These are phyloP conservation scores for Muricea muricata DNA, from an alignment of 92 coral and sea anemone species.

Conservation along the genomic window DNA sequence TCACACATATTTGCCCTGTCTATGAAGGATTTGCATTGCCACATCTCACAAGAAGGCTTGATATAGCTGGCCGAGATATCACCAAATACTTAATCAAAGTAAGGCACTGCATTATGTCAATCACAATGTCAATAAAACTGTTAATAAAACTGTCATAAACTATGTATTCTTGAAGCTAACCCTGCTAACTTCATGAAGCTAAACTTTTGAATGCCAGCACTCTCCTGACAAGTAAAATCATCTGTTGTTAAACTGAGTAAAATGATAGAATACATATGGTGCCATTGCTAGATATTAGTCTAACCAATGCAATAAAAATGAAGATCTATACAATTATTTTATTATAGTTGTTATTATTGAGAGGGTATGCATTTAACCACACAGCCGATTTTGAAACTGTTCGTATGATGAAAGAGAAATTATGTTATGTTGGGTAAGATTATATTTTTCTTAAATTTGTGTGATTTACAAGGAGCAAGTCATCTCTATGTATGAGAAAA, in stretches of 20 bases:
- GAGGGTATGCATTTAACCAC: slow-evolving; percentile 99
- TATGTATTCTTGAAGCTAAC: no score
- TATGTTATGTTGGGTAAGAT: slow-evolving; percentile 97
- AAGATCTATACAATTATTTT: neutral
- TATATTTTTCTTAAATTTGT: neutral
- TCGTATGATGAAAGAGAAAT: slow-evolving; percentile 97
- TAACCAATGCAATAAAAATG: neutral
- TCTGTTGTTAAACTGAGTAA: no score
- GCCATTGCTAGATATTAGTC: no score
- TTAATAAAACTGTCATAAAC: no score
- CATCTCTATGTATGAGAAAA: no score
- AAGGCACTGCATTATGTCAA: neutral
- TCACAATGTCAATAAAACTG: no score
- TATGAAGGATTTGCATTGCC: slow-evolving; percentile 98
- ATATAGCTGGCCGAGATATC: slow-evolving; percentile 96
- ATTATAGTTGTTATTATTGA: slow-evolving; percentile 79
- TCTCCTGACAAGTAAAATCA: no score
- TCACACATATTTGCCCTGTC: slow-evolving; percentile 97
- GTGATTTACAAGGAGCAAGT: no score
- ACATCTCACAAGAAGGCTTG: slow-evolving; percentile 91
- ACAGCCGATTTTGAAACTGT: slow-evolving; percentile 99
- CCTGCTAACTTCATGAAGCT: no score
- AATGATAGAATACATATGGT: no score
- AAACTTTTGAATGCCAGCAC: no score
- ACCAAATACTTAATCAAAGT: slow-evolving; percentile 95